These are phyloP conservation scores for Antechinus flavipes DNA, from an alignment of 2,113 vertebrate species.

Conservation along the genomic window DNA sequence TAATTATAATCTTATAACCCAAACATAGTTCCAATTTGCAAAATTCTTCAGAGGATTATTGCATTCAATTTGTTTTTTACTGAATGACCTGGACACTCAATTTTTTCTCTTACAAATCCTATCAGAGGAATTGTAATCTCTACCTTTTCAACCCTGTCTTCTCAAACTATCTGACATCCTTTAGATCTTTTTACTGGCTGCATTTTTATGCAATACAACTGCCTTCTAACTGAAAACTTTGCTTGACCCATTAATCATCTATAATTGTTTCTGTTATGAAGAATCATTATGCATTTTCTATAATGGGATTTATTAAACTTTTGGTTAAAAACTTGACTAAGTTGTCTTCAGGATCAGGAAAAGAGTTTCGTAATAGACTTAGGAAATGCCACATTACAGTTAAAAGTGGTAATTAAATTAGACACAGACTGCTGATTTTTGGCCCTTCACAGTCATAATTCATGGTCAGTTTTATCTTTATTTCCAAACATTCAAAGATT, in stretches of 20 bases:
- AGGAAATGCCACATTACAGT: constrained; percentile 67
- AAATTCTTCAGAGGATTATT: constrained; percentile 62
- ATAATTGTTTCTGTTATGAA: constrained; percentile 52
- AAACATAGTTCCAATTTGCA: background rate
- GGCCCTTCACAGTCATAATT: constrained; percentile 72
- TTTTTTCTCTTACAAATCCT: background rate
- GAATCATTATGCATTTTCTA: constrained; percentile 54
- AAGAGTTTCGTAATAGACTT: constrained; percentile 60
- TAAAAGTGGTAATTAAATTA: constrained; percentile 71
- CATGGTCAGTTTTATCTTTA: constrained; percentile 47
- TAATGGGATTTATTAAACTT: constrained; percentile 74
- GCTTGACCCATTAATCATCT: constrained; percentile 64
- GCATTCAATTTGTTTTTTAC: constrained; percentile 34
- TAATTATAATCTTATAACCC: constrained; percentile 50
- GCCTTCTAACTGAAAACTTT: constrained; percentile 67
- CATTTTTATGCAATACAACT: constrained; percentile 54
- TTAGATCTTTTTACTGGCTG: constrained; percentile 15
- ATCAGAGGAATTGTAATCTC: background rate
- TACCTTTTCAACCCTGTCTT: background rate
- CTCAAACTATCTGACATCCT: constrained; percentile 22
- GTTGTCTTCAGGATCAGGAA: constrained; percentile 70
- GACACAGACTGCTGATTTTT: constrained; percentile 67
- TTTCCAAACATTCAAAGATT: constrained; percentile 39
- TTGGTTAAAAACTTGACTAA: constrained; percentile 75
- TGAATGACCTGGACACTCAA: constrained; percentile 31